Conservation (phyloP, 2,888 invertebrate species). For the Lottia scabra region DNA sequence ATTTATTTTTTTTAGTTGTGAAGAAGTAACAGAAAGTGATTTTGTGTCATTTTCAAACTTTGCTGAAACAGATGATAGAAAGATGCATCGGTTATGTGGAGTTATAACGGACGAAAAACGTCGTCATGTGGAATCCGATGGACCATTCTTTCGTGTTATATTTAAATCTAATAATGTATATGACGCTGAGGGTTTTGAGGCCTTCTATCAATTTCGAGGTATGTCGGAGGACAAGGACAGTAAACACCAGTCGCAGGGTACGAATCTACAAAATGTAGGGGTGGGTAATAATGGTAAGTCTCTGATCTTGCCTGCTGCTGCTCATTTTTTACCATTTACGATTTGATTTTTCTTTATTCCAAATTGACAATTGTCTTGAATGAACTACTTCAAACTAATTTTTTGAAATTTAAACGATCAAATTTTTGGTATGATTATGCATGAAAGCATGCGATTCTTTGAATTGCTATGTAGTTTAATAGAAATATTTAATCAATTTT, state of each 20-base stretch:
- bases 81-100: slow-evolving; percentile 90
- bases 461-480: background rate
- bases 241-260: background rate
- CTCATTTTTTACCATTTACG: background rate
- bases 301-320: background rate
- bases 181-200: slow-evolving; percentile 94
- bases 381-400: too few species aligned
- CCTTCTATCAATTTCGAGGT: slow-evolving; percentile 87
- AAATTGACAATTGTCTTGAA: too few species aligned
- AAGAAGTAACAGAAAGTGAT: slow-evolving; percentile 91
- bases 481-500: background rate
- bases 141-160: slow-evolving; percentile 93
- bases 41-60: slow-evolving; percentile 97
- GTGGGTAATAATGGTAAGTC: background rate
- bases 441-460: too few species aligned
- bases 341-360: too few species aligned
- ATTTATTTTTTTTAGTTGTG: slow-evolving; percentile 79
- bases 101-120: slow-evolving; percentile 68
- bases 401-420: too few species aligned
- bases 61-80: slow-evolving; percentile 81
- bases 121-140: slow-evolving; percentile 78
- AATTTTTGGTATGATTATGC: too few species aligned
- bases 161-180: slow-evolving; percentile 94
- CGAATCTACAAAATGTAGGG: background rate
- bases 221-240: slow-evolving; percentile 71